Base-by-base conservation (phyloP, 1,140 invertebrate genomes). In the Zaprionus gabonicus region DNA sequence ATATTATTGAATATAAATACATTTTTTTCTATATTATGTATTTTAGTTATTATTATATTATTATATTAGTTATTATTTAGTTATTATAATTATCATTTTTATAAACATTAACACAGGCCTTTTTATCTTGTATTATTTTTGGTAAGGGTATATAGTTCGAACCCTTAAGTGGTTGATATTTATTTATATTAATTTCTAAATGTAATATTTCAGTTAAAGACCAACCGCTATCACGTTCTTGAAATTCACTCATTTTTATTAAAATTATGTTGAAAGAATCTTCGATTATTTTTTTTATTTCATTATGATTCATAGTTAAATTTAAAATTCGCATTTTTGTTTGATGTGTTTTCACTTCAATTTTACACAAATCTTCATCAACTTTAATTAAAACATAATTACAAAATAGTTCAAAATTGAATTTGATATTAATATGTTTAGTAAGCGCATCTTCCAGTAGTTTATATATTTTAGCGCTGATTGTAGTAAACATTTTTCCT, bases 141-240 rank as follows among this genome's bases (percentile, higher is more conserved):
- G 91, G 62, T 58, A 70, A 76, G 36, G 70, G 82, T 7, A 74
- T 64, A 20, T 91, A 20, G 6, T 60, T 60, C 20, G 58, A 38
- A 44, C 58, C 58, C 36, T 23, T 60, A 20, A 60, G 20, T n/a
- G 86, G 87, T 57, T 79, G 73, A 72, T 80, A 93, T 70, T 82
- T 85, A 67, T 83, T 83, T 17, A 93, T 83, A 58, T 92, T 79
- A n/a, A 91, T 27, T 57, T 74, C 58, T 34, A 91, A 70, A 62
- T 90, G 68, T 10, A 78, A 28, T 20, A 92, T 91, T 75, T 58
- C 34, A 23, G 4, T 44, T 70, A 93, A 71, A 2, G 83, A 56
- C 92, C 87, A 93, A 20, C 92, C 92, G 62, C 67, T 76, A 63
- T 92, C 88, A 55, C 71, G 60, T 57, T 91, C 85, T 60, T 87